Percentiles rank a stretch among this genome's conserved stretches.
phyloP scores from a whole-genome alignment of 1,140 invertebrate species.

The Pogonognathellus flavescens region DNA sequence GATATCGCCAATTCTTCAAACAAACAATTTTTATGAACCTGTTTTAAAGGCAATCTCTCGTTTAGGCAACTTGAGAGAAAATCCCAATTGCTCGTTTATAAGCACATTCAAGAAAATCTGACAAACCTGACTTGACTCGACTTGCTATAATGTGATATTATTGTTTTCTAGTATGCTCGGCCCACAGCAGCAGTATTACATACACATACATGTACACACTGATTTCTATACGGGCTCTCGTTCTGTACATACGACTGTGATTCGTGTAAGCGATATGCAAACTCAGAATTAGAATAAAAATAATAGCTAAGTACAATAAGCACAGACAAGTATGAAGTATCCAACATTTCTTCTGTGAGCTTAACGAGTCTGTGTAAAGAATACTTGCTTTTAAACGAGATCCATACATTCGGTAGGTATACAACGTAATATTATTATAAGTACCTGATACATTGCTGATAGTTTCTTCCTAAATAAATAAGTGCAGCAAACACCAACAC shows the following conservation, averaged over 20 bases:
- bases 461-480: too few relatives aligned
- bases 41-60: slow-evolving; percentile 50
- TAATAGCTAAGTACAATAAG: slow-evolving; percentile 24
- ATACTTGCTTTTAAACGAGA: too few relatives aligned
- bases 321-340: slow-evolving; percentile 4
- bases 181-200: background rate
- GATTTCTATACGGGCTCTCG: background rate
- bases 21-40: slow-evolving; percentile 53
- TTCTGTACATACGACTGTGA: slow-evolving; percentile 18
- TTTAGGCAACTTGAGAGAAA: slow-evolving; percentile 50
- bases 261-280: slow-evolving; percentile 24
- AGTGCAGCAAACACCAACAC: too few relatives aligned
- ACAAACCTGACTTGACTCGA: slow-evolving; percentile 19
- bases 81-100: slow-evolving; percentile 48
- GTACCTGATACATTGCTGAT: too few relatives aligned
- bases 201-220: background rate
- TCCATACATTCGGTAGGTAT: too few relatives aligned
- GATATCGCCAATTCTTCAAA: slow-evolving; percentile 39
- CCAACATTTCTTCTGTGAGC: background rate
- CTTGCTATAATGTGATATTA: slow-evolving; percentile 28
- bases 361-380: too few relatives aligned
- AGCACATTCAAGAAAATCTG: slow-evolving; percentile 31
- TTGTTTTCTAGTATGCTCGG: background rate
- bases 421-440: too few relatives aligned
- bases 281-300: slow-evolving; percentile 26